Conservation (phyloP, 2,888 invertebrate species). For the Acanthosepion pharaonis region DNA sequence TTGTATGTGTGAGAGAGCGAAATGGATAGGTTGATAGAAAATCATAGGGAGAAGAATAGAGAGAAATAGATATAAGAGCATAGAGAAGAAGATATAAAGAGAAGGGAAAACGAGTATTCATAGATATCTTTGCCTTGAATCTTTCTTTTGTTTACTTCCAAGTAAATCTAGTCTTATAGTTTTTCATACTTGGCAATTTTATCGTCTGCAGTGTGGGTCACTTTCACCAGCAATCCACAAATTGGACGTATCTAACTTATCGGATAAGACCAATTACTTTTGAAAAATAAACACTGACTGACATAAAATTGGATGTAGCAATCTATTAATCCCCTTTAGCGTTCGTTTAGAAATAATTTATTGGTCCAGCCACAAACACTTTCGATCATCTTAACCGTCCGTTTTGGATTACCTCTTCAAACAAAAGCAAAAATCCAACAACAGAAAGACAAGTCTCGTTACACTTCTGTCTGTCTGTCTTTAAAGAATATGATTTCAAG, state of each 20-base stretch:
- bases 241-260: not conserved
- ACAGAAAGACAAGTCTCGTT: not conserved
- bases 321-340: not conserved
- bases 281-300: not conserved
- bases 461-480: not conserved
- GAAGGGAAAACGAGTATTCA: no score
- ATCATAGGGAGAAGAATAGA: no score
- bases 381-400: not conserved
- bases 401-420: not conserved
- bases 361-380: not conserved
- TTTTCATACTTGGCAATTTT: not conserved
- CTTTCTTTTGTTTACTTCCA: no score
- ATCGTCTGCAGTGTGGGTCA: not conserved
- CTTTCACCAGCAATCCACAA: not conserved
- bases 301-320: not conserved
- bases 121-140: no score
- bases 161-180: no score
- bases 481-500: not conserved
- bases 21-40: no score
- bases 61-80: no score
- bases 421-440: not conserved
- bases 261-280: conserved; percentile 21
- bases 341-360: not conserved
- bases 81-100: no score
- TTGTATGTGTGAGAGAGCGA: no score